Base-by-base conservation (phyloP, 2,888 invertebrate genomes). In the Venustoraphidia nigricollis region DNA sequence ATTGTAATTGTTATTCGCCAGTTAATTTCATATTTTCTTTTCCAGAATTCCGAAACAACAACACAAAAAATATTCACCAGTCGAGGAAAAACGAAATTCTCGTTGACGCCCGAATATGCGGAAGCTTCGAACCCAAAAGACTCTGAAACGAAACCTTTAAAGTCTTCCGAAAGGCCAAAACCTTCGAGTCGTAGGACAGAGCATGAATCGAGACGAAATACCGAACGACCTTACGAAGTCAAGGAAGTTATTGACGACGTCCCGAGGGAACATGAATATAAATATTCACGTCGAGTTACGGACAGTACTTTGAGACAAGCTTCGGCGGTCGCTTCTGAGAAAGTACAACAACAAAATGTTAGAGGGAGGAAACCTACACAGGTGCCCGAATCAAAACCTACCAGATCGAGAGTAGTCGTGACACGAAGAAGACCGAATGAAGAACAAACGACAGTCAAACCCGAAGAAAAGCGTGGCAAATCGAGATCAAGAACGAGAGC, bases 201-300 rank as follows among this genome's bases (percentile, higher is more conserved):
- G 43, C 53, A 45, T 17, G 42, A 47, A 11, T 17, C 43, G 14
- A 38, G 48, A 10, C 34, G 47, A 42, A 49, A 38, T 44, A 50
- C 37, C 50, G 52, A 51, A 49, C 42, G 41, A 50, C 38, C 51
- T 8, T 66, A 66, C 48, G 64, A 65, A 54, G 66, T 66, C n/a
- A 54, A 63, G 53, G 66, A 66, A 59, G 46, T 57, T 6, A 50
- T 66, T 8, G 64, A 67, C 46, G 66, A 67, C 41, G 58, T 61
- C 44, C 63, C 65, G 13, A 56, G 59, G 49, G 59, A 61, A 47
- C 53, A 58, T 3, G 53, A 42, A 11, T 47, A 47, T 37, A 36
- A 43, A 13, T 46, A 39, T n/a, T 36, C 43, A n/a, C 17, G 17
- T n/a, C 13, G 36, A 14, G 37, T 11, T 14, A 38, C 34, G 37